Evolutionary conservation across 2,888 invertebrate species (phyloP).

Genomic region (Zhuqinia jingwanae): DNA sequence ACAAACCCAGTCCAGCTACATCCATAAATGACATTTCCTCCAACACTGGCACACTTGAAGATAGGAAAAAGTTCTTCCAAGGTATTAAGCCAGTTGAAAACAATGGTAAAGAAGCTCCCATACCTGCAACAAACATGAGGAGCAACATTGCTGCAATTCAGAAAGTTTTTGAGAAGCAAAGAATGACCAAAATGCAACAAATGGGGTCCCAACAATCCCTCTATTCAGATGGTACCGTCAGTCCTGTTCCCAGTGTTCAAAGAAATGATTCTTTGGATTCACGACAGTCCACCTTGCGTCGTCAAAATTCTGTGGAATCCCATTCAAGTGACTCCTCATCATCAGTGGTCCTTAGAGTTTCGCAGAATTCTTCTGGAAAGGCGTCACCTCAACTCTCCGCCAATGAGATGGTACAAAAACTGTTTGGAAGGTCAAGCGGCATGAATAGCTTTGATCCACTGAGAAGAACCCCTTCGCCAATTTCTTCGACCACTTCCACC

Average conservation of each 20-base stretch:
- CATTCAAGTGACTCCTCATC: slow-evolving; percentile 67
- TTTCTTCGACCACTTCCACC: slow-evolving; percentile 74
- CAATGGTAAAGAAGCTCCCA: slow-evolving; percentile 76
- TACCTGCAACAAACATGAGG: slow-evolving; percentile 78
- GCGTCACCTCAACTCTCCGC: slow-evolving; percentile 62
- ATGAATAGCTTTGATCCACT: slow-evolving; percentile 70
- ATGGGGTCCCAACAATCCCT: slow-evolving; percentile 65
- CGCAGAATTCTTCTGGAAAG: slow-evolving; percentile 52
- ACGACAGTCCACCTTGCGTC: slow-evolving; percentile 35
- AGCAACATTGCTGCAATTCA: slow-evolving; percentile 78
- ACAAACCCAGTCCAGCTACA: slow-evolving; percentile 18
- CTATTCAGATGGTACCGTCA: slow-evolving; percentile 61
- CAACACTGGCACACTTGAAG: slow-evolving; percentile 54
- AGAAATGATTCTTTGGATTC: slow-evolving; percentile 66
- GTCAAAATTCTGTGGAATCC: slow-evolving; percentile 63
- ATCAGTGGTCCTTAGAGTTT: slow-evolving; percentile 59
- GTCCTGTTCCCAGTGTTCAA: slow-evolving; percentile 67
- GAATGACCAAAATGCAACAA: slow-evolving; percentile 67
- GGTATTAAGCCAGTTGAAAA: slow-evolving; percentile 77
- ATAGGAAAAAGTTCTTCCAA: slow-evolving; percentile 78
- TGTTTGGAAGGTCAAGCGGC: slow-evolving; percentile 72
- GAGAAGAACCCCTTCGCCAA: slow-evolving; percentile 76
- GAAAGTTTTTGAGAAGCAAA: slow-evolving; percentile 78
- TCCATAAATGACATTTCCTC: slow-evolving; percentile 47
- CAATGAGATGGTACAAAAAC: slow-evolving; percentile 77